Evolutionary conservation across 2,888 invertebrate genomes (phyloP).

Genomic region (Odontocerum albicorne): DNA sequence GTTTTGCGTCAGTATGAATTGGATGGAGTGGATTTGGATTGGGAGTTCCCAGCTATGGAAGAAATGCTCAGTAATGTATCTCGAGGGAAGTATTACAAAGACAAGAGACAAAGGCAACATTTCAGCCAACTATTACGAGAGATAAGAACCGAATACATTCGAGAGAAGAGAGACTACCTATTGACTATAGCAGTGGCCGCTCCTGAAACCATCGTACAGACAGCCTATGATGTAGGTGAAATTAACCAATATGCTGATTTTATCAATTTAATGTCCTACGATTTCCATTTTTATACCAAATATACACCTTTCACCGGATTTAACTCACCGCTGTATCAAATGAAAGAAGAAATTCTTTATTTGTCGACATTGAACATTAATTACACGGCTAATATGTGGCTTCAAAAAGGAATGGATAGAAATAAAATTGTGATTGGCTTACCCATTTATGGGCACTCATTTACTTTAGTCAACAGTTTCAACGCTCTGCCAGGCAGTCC

Average conservation of each 20-base stretch:
- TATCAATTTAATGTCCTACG: conserved; percentile 90
- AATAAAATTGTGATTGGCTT: conserved; percentile 82
- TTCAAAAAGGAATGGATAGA: conserved; percentile 70
- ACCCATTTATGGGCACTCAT: conserved; percentile 86
- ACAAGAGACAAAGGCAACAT: conserved; percentile 63
- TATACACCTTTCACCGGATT: conserved; percentile 81
- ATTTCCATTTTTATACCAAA: conserved; percentile 78
- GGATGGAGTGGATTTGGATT: conserved; percentile 79
- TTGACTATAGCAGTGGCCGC: conserved; percentile 81
- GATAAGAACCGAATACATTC: conserved; percentile 66
- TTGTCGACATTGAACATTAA: conserved; percentile 77
- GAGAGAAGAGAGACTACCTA: conserved; percentile 61
- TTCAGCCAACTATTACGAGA: conserved; percentile 75
- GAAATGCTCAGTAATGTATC: conserved; percentile 22
- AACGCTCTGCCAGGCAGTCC: conserved; percentile 73
- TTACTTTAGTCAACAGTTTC: conserved; percentile 65
- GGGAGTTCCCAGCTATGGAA: conserved; percentile 81
- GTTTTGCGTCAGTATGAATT: conserved; percentile 57
- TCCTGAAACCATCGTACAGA: conserved; percentile 70
- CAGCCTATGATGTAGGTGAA: conserved; percentile 76
- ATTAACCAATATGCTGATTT: conserved; percentile 82
- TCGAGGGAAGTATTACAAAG: neutral
- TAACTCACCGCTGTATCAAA: conserved; percentile 77
- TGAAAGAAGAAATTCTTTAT: conserved; percentile 62
- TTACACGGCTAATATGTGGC: conserved; percentile 79